Base-by-base conservation (phyloP, 2,797 vertebrate species). In the Parauchenoglanis punctatus region DNA sequence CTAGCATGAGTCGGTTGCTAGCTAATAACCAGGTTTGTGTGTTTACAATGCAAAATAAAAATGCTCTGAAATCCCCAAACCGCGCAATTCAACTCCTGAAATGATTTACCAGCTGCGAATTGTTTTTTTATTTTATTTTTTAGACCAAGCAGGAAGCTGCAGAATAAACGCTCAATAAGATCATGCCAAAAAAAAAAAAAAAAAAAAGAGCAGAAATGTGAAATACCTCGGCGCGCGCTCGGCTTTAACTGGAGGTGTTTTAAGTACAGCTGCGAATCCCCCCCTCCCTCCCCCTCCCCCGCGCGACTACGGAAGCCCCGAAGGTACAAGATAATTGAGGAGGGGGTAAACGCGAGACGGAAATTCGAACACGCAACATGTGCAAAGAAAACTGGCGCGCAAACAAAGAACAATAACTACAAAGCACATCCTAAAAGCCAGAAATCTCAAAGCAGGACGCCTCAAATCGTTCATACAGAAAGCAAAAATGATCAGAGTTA, bases 341-440 rank as follows among this genome's bases (percentile, higher is more conserved):
- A 11, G 20, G 6, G 12, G 13, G 3, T 17, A 31, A 28, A 85
- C 73, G 85, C 85, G 75, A 86, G 63, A 54, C 75, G 85, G 75
- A 80, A 80, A 86, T 68, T 67, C 59, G 78, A 73, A 31, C 77
- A 86, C 85, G 84, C 85, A 86, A 86, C 85, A 86, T 86, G 85
- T 86, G 85, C 85, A 68, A 86, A 61, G 52, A 67, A 86, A 86
- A 86, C 85, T 86, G 85, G 85, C 85, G 85, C 85, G 85, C 85
- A 86, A 86, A 86, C 85, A 86, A 86, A 86, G 85, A 86, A 86
- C 85, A 86, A 86, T 86, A 86, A 75, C 28, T 15, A 15, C 40
- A 49, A 35, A 67, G 4, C 28, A 17, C 72, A n/a, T 11, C n/a
- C 2, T 44, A 25, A 44, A 72, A 23, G 3, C 40, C 11, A 18